Conservation (phyloP, 2,797 vertebrate species). For the Falco rusticolus region DNA sequence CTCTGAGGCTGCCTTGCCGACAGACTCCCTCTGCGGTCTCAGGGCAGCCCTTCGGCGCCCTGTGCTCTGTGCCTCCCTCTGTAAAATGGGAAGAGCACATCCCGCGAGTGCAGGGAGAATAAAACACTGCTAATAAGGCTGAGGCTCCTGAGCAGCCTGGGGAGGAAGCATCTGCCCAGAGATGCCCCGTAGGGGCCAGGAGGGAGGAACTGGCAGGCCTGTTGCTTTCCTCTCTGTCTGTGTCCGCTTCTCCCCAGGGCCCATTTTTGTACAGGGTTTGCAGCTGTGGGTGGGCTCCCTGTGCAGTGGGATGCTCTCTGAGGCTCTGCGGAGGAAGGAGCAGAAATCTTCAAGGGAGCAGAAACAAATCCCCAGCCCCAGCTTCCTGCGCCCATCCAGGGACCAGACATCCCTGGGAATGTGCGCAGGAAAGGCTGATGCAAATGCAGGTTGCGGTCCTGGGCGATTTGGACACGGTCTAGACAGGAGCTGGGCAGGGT, state of each 20-base stretch:
- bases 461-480: accelerated
- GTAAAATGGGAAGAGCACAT: neutral
- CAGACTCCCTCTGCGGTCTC: neutral
- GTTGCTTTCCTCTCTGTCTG: neutral
- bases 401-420: neutral
- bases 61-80: neutral
- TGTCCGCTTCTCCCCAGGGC: neutral
- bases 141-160: neutral
- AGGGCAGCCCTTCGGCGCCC: neutral
- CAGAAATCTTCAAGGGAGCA: neutral
- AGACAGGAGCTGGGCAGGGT: neutral
- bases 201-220: neutral
- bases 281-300: neutral
- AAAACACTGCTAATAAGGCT: neutral
- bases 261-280: neutral
- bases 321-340: neutral
- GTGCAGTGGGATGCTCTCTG: neutral
- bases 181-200: neutral
- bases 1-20: neutral
- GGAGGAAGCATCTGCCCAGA: neutral
- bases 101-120: neutral
- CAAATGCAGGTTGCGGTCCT: neutral
- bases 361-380: neutral
- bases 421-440: neutral
- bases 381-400: accelerated